Evolutionary conservation across 2,888 invertebrate species (phyloP), one percentile per base, ranked within the genome.

Genomic region (Serripes groenlandicus): DNA sequence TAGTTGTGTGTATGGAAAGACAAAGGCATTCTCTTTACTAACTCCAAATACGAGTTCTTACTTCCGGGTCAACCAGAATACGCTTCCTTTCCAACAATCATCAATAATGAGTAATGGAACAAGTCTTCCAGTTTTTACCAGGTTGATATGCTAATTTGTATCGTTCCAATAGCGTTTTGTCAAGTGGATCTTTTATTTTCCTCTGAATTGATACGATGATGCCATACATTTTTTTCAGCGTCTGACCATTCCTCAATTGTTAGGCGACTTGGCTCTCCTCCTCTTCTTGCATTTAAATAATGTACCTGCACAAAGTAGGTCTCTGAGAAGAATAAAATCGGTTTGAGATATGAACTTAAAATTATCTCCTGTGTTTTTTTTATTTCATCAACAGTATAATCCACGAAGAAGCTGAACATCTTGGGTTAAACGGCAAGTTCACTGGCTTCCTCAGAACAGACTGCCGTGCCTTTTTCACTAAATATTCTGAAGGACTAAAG

Each of bases 211-310:
- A 30, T 35, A 15, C 26, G 21, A 21, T 66, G 11, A 23, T 35
- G 37, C 66, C 66, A 66, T n/a, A 66, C 30, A 35, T 37, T 37
- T 35, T 28, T 32, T 7, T 35, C 35, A 11, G 66, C 66, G 11
- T 66, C 66, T n/a, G 32, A 9, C 37, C 34, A 66, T 66, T 66
- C 66, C 7, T n/a, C 23, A 28, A 66, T 15, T 66, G 32, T 34
- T 7, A 66, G 37, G 11, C 66, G 9, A 26, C 66, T 66, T 37
- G 66, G 66, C 30, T 66, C 66, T 7, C 66, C 66, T 23, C 66
- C 66, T 23, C 66, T n/a, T n/a, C 66, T 34, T 5, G 66, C 66
- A 66, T 34, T n/a, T 66, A 35, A 66, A 66, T 37, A 66, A 66
- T 9, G 66, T 66, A 21, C 32, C 23, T 37, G 35, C 15, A 26